These are phyloP conservation scores for Atherinomorus stipes DNA, from an alignment of 2,113 vertebrate species.

Conservation along the genomic window DNA sequence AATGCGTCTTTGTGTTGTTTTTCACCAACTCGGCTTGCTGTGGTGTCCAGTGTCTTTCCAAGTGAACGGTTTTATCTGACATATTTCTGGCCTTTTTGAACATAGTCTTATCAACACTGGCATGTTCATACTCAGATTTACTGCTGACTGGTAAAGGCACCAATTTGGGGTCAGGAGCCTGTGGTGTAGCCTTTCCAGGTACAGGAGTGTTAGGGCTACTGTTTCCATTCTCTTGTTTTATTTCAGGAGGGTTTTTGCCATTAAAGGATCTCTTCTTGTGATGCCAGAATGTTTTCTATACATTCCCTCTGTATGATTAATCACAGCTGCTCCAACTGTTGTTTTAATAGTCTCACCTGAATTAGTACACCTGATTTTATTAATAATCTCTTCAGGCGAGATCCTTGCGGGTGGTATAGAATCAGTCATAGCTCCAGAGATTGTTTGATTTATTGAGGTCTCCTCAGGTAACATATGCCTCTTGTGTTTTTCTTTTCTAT, in stretches of 20 bases:
- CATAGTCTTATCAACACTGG: conserved; percentile 1
- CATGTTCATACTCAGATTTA: not conserved
- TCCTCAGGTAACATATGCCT: conserved; percentile 12
- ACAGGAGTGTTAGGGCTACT: conserved; percentile 15
- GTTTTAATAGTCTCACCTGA: conserved; percentile 14
- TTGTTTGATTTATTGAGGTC: conserved; percentile 40
- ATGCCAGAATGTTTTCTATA: conserved; percentile 28
- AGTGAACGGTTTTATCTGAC: conserved; percentile 20
- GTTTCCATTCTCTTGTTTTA: conserved; percentile 10
- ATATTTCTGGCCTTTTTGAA: conserved; percentile 11
- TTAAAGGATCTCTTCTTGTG: conserved; percentile 17
- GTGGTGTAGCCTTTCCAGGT: conserved; percentile 23
- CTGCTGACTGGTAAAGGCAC: conserved; percentile 18
- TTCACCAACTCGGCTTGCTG: conserved; percentile 25
- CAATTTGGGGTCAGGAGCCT: not conserved
- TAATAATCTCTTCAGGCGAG: conserved; percentile 15
- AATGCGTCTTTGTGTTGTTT: conserved; percentile 48
- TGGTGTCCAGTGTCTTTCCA: conserved; percentile 21
- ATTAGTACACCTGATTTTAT: conserved; percentile 33
- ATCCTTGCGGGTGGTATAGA: conserved; percentile 17
- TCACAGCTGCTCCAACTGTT: conserved; percentile 30
- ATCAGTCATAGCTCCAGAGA: conserved; percentile 25
- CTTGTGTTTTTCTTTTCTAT: conserved; percentile 7
- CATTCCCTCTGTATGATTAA: conserved; percentile 36
- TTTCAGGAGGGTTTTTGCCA: not conserved